A percentile compares a stretch with the other conserved stretches of the same genome.
phyloP scores from a whole-genome alignment of 92 coral and sea anemone species.

The Diadumene lineata region DNA sequence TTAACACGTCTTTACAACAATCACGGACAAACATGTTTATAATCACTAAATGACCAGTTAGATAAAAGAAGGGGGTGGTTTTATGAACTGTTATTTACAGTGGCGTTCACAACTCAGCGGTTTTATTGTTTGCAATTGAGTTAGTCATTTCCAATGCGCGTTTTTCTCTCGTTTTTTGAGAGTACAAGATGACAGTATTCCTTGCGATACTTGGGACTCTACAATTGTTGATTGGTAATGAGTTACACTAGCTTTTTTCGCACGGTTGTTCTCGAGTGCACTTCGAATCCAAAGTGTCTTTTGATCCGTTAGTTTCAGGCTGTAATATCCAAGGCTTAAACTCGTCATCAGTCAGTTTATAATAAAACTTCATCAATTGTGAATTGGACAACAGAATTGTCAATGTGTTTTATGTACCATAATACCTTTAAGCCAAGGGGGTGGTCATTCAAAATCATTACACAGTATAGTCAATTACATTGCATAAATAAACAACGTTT shows the following conservation, averaged over 20 bases:
- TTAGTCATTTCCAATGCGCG: neutral
- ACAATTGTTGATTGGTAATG: neutral
- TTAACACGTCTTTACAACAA: constrained; percentile 26
- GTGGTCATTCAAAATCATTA: constrained; percentile 40
- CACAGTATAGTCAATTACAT: neutral
- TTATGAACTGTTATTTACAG: constrained; percentile 24
- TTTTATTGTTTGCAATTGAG: neutral
- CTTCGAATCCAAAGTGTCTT: neutral
- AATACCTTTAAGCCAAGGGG: constrained; percentile 31
- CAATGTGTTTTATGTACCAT: neutral
- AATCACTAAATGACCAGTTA: constrained; percentile 24
- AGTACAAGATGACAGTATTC: too few relatives aligned
- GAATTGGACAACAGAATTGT: neutral
- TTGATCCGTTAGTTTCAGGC: neutral
- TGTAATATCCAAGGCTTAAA: neutral
- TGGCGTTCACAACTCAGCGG: neutral
- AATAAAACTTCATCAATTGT: neutral
- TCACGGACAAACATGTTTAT: constrained; percentile 12
- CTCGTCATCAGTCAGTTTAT: neutral
- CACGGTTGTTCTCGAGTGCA: constrained; percentile 2
- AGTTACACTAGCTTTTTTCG: neutral
- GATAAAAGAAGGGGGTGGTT: constrained; percentile 33
- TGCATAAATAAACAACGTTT: constrained; percentile 9
- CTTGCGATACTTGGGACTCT: neutral
- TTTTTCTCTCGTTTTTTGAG: neutral